Base-by-base conservation (phyloP, 1,140 invertebrate genomes). In the Neotoxoptera formosana region DNA sequence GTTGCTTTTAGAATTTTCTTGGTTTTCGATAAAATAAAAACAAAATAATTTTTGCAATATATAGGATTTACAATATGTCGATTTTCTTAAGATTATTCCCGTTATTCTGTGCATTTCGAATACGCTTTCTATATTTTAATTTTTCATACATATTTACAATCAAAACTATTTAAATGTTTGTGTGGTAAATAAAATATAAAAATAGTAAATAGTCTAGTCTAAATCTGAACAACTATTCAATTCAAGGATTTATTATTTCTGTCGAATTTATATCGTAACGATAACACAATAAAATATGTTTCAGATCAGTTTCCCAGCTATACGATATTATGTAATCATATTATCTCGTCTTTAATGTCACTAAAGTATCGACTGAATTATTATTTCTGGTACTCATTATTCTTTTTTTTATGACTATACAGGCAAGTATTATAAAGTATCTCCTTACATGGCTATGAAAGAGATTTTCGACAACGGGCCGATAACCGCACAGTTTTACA, bases 401-500 rank as follows among this genome's bases (percentile, higher is more conserved):
- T n/a, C n/a, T 76, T 76, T 30, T 76, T 14, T n/a, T n/a, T 76
- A 20, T 34, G n/a, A 76, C 17, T 67, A 67, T 21, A n/a, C n/a
- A 90, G 89, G 89, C 20, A 51, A 41, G 6, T 86, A 87, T 81
- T 94, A 94, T 56, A 30, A 34, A 76, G 88, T 94, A 4, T 36
- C 45, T 9, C 88, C 36, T n/a, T 93, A 93, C 21, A 51, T 34
- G 47, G 91, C 91, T 2, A 91, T 87, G 90, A 93, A 94, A 86
- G 94, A 94, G 60, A 94, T 94, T 41, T 93, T 76, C 23, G 86
- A 96, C 14, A 94, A 95, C 23, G 95, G 96, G 25, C 96, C 96
- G 14, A 94, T 96, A 9, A 95, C 96, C 23, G 95, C 96, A 1
- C 95, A 95, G 21, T 96, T 96, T 94, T 95, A 96, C 93, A 96